phyloP scores from a whole-genome alignment of 2,888 invertebrate genomes.

The Apamea monoglypha region DNA sequence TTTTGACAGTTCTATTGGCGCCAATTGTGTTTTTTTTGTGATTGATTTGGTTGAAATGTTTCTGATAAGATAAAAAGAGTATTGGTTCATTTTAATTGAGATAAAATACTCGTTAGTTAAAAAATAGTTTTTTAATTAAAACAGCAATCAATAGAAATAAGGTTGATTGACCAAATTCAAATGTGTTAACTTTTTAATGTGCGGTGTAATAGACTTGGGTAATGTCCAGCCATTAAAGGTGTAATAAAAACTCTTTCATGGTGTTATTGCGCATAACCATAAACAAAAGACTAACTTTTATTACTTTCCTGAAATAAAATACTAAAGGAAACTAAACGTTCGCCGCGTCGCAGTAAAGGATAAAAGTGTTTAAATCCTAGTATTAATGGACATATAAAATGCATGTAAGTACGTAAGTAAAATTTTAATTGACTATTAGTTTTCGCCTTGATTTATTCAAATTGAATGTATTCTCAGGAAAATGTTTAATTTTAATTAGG shows the following conservation, averaged over 20 bases:
- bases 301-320: constrained; percentile 31
- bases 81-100: not conserved
- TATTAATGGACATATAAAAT: constrained; percentile 60
- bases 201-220: constrained; percentile 28
- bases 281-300: constrained; percentile 36
- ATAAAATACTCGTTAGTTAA: constrained; percentile 14
- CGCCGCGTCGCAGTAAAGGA: not conserved
- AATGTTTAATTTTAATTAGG: not conserved
- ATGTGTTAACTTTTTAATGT: constrained; percentile 27
- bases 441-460: constrained; percentile 10
- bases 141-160: constrained; percentile 22
- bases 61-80: constrained; percentile 2
- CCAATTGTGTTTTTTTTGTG: constrained; percentile 11
- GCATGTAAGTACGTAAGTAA: constrained; percentile 64
- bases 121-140: constrained; percentile 29
- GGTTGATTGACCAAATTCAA: constrained; percentile 27
- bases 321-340: constrained; percentile 4
- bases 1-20: constrained; percentile 42
- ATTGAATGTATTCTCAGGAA: not conserved
- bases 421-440: not conserved
- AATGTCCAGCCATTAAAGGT: not conserved
- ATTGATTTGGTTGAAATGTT: constrained; percentile 9
- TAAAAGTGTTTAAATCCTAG: constrained; percentile 15
- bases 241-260: constrained; percentile 32
- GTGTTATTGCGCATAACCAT: constrained; percentile 26